These are phyloP conservation scores for Pandemis corylana DNA, from an alignment of 2,888 invertebrate species.

Conservation along the genomic window DNA sequence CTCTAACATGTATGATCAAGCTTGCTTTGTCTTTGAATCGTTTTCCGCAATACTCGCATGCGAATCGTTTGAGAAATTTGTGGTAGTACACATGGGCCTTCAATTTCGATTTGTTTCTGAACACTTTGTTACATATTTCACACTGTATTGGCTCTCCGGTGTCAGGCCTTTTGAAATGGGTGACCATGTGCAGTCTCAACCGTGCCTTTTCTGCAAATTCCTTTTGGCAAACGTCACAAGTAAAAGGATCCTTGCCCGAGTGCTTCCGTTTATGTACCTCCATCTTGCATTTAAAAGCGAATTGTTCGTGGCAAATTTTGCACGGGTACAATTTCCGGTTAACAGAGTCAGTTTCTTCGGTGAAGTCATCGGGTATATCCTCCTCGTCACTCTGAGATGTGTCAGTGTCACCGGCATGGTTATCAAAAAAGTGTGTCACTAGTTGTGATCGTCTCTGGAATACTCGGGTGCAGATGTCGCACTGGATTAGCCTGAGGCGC, in stretches of 20 bases:
- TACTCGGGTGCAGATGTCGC: neutral
- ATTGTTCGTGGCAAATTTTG: conserved; percentile 3
- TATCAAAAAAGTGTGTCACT: neutral
- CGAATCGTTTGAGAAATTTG: neutral
- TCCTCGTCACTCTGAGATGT: neutral
- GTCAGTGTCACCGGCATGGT: neutral
- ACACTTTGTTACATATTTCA: neutral
- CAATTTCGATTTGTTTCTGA: neutral
- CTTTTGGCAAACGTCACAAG: neutral
- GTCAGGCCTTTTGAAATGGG: neutral
- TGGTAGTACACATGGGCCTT: neutral
- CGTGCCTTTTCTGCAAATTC: neutral
- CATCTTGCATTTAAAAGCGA: neutral
- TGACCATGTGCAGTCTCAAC: neutral
- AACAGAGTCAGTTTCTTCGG: neutral
- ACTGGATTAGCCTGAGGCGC: neutral
- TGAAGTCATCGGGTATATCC: neutral
- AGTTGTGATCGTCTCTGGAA: neutral
- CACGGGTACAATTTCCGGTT: neutral
- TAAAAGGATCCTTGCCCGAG: neutral
- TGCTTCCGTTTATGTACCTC: neutral
- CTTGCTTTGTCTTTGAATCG: neutral
- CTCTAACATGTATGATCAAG: neutral
- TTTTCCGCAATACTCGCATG: neutral
- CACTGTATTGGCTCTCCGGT: neutral